Base-by-base conservation (phyloP, 1,140 invertebrate genomes). In the Diorhabda elongata region DNA sequence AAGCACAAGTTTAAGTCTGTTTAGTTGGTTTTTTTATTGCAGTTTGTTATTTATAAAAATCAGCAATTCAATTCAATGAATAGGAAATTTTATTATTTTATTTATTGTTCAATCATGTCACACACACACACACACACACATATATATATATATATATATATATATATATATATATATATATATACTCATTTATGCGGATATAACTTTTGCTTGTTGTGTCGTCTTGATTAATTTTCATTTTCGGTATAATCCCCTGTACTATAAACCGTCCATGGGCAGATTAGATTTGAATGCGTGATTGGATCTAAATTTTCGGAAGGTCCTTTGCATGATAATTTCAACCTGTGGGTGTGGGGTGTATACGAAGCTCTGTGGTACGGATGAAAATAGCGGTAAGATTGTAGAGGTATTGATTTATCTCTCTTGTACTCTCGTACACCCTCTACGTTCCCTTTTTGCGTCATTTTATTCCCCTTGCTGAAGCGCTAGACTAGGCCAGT, bases 281-380 rank as follows among this genome's bases (percentile, higher is more conserved):
- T 52, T 52, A 52, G 47, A 52, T 52, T 52, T 52, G 47, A 52
- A 52, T 52, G 47, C 47, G 47, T 52, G 47, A 52, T 52, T 52
- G 47, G 47, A 52, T 52, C 47, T 52, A 52, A 52, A 52, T 52
- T 52, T 52, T 52, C 47, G 47, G 47, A 52, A 52, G 47, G 47
- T 52, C 47, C 47, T 52, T 52, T 52, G 47, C 47, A 52, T 52
- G 47, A 52, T 8, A 52, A 52, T 52, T 52, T 52, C 47, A 52
- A 52, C 47, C 47, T 52, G 47, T 52, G 47, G 3, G 47, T 52
- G 47, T 52, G 3, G 47, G 47, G 47, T 52, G 47, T 52, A n/a
- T 52, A 52, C n/a, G 47, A 52, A 52, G 47, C 47, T n/a, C 6
- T 52, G 47, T 52, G 47, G 47, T n/a, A 52, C 47, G 47, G 47